Base-by-base conservation (phyloP, 1,140 invertebrate species). In the Monochamus saltuarius region DNA sequence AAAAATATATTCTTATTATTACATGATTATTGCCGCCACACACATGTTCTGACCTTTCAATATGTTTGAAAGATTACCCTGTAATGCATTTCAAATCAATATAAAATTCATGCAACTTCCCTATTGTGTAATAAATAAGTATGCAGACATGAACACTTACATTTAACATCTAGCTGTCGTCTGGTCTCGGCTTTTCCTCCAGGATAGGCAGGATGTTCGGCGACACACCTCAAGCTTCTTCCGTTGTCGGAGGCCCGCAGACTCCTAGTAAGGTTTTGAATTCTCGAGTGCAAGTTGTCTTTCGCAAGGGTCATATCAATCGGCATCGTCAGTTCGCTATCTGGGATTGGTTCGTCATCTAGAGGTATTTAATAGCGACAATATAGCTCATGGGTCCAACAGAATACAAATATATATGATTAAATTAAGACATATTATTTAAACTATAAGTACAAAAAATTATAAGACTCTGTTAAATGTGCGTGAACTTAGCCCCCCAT, bases 241-340 rank as follows among this genome's bases (percentile, higher is more conserved):
- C 83, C 84, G 68, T 87, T 83, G 66, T 91, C 88, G 8, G 78
- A 80, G n/a, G 83, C 81, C 4, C 79, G 72, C 42, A 91, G 68
- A 7, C 67, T 75, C 53, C 83, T 79, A 1, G 84, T 83, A 4
- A 88, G 76, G 68, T 88, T 89, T 71, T 88, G 84, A 8, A 82
- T 71, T 17, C 85, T 83, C 13, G 83, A 81, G 61, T 81, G 76
- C 2, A 86, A 69, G 64, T 79, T 82, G 63, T 70, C 76, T 59
- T 74, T 77, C 14, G 77, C 73, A 40, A 71, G 59, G 22, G 81
- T 75, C 6, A 81, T 75, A 19, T 84, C 71, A 1, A 78, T 76
- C 0, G 81, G 79, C 61, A 78, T 74, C 59, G 79, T 80, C 0
- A 85, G 74, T 1, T 83, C 83, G 11, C 81, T 80, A 1, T 79